Conservation (phyloP, 1,140 invertebrate species). For the Ephestia elutella region DNA sequence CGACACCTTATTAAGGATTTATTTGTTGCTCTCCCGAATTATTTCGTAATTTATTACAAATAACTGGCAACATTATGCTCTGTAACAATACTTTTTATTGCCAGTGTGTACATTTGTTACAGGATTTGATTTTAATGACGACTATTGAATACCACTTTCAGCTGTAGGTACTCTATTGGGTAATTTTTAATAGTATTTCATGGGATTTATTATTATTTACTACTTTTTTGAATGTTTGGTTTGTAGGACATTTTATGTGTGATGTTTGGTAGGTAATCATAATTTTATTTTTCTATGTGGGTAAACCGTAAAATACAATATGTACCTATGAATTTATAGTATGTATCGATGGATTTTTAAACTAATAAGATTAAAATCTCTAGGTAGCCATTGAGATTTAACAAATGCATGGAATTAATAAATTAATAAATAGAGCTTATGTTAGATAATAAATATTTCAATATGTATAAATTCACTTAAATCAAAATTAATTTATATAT, state of each 20-base stretch:
- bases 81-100: conserved; percentile 19
- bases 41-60: conserved; percentile 72
- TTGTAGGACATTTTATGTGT: conserved; percentile 1
- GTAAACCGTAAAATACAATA: too few species aligned
- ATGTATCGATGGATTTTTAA: too few species aligned
- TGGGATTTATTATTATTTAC: conserved; percentile 7
- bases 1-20: conserved; percentile 73
- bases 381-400: too few species aligned
- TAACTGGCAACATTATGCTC: conserved; percentile 37
- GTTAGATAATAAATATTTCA: too few species aligned
- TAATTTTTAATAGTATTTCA: conserved; percentile 16
- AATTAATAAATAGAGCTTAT: too few species aligned
- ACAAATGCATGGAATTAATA: too few species aligned
- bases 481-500: too few species aligned
- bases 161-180: conserved; percentile 8
- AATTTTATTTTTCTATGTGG: too few species aligned
- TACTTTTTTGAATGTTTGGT: neutral
- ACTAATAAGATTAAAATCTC: too few species aligned
- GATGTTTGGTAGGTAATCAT: neutral
- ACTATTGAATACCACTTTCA: conserved; percentile 20
- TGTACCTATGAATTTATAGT: too few species aligned
- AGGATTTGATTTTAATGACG: conserved; percentile 60
- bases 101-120: conserved; percentile 40
- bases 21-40: conserved; percentile 63
- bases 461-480: too few species aligned